Evolutionary conservation across 2,113 vertebrate genomes (phyloP).

Genomic region (Oryctolagus cuniculus): DNA sequence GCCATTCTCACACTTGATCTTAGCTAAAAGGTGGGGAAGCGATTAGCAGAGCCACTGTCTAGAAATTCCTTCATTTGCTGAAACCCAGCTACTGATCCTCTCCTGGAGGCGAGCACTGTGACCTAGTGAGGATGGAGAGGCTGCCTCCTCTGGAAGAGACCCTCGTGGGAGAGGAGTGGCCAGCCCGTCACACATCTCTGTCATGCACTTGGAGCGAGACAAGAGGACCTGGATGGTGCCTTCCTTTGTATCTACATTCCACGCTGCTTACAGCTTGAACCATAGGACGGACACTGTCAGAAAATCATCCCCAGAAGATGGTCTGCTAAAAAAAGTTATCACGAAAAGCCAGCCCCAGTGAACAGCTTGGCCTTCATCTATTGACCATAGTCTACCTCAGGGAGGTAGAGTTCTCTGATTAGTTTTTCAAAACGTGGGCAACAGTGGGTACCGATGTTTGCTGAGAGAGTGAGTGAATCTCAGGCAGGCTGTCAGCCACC

Average conservation of each 20-base stretch:
- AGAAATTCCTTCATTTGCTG: not conserved
- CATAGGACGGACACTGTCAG: not conserved
- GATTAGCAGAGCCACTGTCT: not conserved
- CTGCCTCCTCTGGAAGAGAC: not conserved
- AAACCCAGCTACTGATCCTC: not conserved
- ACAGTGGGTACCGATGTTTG: not conserved
- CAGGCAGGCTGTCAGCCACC: not conserved
- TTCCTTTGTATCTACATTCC: not conserved
- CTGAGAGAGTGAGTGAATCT: not conserved
- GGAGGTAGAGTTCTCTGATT: not conserved
- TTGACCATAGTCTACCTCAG: not conserved
- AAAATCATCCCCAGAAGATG: not conserved
- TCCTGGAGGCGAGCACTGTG: not conserved
- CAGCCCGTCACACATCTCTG: not conserved
- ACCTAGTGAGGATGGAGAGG: not conserved
- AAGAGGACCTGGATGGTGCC: not conserved
- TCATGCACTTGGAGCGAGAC: not conserved
- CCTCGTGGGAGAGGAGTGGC: not conserved
- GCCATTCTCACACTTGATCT: not conserved
- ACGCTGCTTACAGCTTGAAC: constrained; percentile 34
- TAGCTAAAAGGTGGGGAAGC: no score
- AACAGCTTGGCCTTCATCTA: not conserved
- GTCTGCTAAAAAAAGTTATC: not conserved
- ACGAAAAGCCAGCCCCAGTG: not conserved
- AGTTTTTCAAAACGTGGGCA: not conserved